These are phyloP conservation scores for Oncorhynchus kisutch DNA, from an alignment of 2,113 vertebrate species.

Conservation along the genomic window DNA sequence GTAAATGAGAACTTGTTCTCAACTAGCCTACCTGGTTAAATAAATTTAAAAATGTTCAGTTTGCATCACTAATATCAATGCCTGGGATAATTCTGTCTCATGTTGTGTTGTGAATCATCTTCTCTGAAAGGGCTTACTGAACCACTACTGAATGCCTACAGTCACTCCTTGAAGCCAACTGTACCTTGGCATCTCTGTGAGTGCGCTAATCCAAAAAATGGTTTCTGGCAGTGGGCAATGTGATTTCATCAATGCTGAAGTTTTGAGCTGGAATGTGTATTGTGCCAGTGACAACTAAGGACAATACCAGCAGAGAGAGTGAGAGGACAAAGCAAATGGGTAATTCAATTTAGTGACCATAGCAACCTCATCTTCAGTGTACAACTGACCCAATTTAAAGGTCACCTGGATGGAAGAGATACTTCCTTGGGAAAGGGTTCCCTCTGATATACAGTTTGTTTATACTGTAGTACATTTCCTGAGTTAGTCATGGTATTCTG, in stretches of 20 bases:
- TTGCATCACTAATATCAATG: too few species aligned
- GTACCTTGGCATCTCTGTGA: not conserved
- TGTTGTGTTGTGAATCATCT: too few species aligned
- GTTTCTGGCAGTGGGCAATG: not conserved
- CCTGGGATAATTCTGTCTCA: too few species aligned
- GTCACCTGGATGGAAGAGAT: conserved; percentile 3
- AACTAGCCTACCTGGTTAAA: too few species aligned
- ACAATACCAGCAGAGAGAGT: not conserved
- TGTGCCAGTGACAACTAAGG: not conserved
- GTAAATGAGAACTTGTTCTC: too few species aligned
- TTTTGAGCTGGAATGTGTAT: not conserved
- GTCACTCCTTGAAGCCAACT: not conserved
- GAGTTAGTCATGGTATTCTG: too few species aligned
- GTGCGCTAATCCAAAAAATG: not conserved
- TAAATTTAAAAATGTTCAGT: too few species aligned
- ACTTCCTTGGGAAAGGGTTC: too few species aligned
- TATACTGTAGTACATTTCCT: too few species aligned
- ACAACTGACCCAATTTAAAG: conserved; percentile 21
- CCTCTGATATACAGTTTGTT: too few species aligned
- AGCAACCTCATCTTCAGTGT: conserved; percentile 23
- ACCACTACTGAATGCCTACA: too few species aligned
- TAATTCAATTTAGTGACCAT: conserved; percentile 23
- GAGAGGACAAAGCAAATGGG: not conserved
- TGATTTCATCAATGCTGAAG: not conserved
- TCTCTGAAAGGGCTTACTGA: too few species aligned